These are phyloP conservation scores for Vireo griseus DNA, from an alignment of 2,797 vertebrate species.

Conservation along the genomic window DNA sequence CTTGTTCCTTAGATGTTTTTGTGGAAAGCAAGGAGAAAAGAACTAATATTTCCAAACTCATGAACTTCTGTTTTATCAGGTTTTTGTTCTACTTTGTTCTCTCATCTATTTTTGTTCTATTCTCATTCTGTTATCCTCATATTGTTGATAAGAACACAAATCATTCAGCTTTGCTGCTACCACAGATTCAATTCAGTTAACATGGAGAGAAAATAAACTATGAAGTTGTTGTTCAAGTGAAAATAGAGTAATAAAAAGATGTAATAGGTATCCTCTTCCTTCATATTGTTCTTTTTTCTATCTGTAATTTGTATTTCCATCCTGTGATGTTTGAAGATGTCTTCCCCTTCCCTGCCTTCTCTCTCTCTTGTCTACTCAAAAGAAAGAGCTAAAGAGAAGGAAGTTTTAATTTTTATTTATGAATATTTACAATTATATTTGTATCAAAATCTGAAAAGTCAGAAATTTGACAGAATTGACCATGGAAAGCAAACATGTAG, in stretches of 20 bases:
- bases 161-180: background rate
- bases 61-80: background rate
- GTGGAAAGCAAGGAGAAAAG: background rate
- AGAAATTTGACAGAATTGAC: background rate
- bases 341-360: accelerated
- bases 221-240: background rate
- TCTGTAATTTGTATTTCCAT: background rate
- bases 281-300: background rate
- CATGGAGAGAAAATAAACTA: background rate
- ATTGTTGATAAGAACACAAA: background rate
- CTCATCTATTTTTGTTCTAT: background rate
- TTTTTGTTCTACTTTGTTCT: background rate
- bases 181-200: background rate
- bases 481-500: background rate
- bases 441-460: background rate
- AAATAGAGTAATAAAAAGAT: background rate
- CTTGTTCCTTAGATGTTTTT: background rate
- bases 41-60: background rate
- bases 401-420: background rate
- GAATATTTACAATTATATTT: background rate
- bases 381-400: background rate
- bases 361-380: background rate
- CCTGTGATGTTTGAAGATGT: background rate
- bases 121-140: background rate
- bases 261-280: background rate